Base-by-base conservation (phyloP, 2,888 invertebrate genomes). In the Malthinus seriepunctatus region DNA sequence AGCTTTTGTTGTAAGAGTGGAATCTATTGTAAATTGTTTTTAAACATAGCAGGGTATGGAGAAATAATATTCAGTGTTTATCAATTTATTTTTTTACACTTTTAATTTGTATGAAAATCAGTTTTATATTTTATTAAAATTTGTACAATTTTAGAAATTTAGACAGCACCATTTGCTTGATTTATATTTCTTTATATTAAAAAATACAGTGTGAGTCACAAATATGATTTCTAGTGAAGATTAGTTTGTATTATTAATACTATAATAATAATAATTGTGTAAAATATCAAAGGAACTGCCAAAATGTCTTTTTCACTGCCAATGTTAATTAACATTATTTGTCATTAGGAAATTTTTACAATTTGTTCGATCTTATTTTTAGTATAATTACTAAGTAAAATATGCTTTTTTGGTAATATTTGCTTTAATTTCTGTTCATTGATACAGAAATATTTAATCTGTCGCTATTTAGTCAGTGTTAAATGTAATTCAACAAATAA, bases 261-360 rank as follows among this genome's bases (percentile, higher is more conserved):
- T 34, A 23, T 45, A 47, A 33, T 47, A 14, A 47, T 15, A 37
- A 23, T 48, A 39, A 47, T n/a, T 54, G 11, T 46, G 32, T 12
- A 50, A 31, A 42, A 51, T 56, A 56, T 51, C 50, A 51, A 15
- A 51, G 50, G 15, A 51, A 56, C 56, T 56, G 56, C 56, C 56
- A 56, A 56, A 56, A 56, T 45, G 34, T 52, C 37, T 47, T 48
- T 56, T 56, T 51, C 56, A 56, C 56, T 56, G 56, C 56, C 56
- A 56, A 50, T 54, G 54, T 53, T 53, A 53, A 53, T 38, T 51
- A 23, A 23, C 23, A 23, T 23, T 23, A 3, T 51, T 51, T 42
- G 42, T 51, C 31, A 32, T 37, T 32, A 15, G 11, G 15, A 38
- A 38, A 23, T 8, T 32, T 49, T 14, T 9, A 11, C 14, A 31